Conservation (phyloP, 2,888 invertebrate genomes). For the Acronicta leporina region DNA sequence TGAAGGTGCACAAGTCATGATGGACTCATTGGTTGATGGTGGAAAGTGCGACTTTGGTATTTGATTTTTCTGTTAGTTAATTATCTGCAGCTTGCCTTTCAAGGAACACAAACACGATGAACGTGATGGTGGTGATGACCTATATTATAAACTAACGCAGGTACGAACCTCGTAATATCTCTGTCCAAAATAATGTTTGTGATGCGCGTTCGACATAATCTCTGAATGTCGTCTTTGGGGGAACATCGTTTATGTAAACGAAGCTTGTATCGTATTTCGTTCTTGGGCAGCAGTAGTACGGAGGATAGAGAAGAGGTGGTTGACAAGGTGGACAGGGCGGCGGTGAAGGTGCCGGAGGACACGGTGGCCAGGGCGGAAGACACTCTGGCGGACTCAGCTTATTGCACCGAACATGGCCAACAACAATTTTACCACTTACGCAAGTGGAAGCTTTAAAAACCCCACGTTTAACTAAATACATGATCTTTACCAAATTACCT, state of each 20-base stretch:
- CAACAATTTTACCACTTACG: slow-evolving; percentile 15
- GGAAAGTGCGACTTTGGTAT: too few relatives aligned
- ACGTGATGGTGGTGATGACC: too few relatives aligned
- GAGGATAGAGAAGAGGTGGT: slow-evolving; percentile 56
- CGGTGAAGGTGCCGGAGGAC: slow-evolving; percentile 34
- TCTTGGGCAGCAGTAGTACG: slow-evolving; percentile 71
- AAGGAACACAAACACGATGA: too few relatives aligned
- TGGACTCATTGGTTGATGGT: too few relatives aligned
- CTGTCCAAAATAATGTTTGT: slow-evolving; percentile 92
- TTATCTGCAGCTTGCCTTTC: too few relatives aligned
- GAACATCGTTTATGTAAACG: slow-evolving; percentile 90
- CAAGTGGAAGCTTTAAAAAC: slow-evolving; percentile 9
- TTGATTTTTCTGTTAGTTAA: too few relatives aligned
- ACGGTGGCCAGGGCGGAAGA: not conserved
- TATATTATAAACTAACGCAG: not conserved
- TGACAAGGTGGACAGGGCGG: slow-evolving; percentile 43
- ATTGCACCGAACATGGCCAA: slow-evolving; percentile 29
- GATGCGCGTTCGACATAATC: slow-evolving; percentile 93
- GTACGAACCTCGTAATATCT: slow-evolving; percentile 91
- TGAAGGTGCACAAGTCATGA: too few relatives aligned
- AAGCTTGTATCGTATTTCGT: slow-evolving; percentile 75
- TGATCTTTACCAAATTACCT: slow-evolving; percentile 8
- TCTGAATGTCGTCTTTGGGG: slow-evolving; percentile 88
- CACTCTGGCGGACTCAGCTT: not conserved
- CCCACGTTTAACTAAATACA: slow-evolving; percentile 35